phyloP scores from a whole-genome alignment of 23 tunicate genomes.

The Halocynthia roretzi region DNA sequence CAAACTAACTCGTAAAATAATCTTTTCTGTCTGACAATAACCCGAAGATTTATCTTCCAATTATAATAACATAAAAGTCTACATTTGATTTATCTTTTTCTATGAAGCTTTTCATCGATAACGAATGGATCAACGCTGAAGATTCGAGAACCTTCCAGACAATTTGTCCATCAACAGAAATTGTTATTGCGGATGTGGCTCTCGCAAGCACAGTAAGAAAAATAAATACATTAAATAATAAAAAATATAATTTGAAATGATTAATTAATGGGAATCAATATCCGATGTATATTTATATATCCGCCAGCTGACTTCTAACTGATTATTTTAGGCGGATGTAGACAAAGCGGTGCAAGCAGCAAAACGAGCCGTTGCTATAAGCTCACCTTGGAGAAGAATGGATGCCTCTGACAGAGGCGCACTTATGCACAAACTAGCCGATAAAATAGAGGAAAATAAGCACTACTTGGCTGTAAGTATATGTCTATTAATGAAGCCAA shows the following conservation, averaged over 20 bases:
- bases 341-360: conserved; percentile 89
- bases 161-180: conserved; percentile 64
- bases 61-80: too few relatives aligned
- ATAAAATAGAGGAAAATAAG: conserved; percentile 81
- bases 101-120: conserved; percentile 73
- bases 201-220: conserved; percentile 38
- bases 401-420: conserved; percentile 89
- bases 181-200: conserved; percentile 47
- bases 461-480: conserved; percentile 88
- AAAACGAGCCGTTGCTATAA: conserved; percentile 35
- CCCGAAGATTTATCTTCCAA: too few relatives aligned
- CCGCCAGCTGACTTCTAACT: neutral
- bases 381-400: conserved; percentile 78
- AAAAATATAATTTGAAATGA: neutral
- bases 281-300: neutral
- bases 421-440: conserved; percentile 69
- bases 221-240: neutral
- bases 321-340: conserved; percentile 50
- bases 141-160: conserved; percentile 38
- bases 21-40: too few relatives aligned
- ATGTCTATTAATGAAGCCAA: neutral
- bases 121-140: conserved; percentile 62
- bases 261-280: neutral
- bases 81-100: neutral
- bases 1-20: too few relatives aligned